Conservation (phyloP, 2,797 vertebrate species). For the Protonibea diacanthus region DNA sequence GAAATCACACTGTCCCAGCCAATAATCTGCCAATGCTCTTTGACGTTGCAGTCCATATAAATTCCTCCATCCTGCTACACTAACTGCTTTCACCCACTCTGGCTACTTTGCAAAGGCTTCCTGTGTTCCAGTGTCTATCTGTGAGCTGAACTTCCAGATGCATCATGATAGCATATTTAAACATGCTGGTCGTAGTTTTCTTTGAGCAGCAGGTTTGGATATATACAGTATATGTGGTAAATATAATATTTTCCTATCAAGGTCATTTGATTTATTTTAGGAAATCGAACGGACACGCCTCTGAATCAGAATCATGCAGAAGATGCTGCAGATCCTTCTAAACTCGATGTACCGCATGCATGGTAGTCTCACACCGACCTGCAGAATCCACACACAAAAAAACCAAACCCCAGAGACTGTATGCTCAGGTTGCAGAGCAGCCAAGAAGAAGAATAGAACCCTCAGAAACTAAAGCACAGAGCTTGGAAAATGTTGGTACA, state of each 20-base stretch:
- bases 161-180: not conserved
- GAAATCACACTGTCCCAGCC: not conserved
- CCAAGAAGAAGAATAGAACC: accelerated
- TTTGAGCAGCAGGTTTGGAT: not conserved
- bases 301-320: not conserved
- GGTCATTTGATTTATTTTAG: not conserved
- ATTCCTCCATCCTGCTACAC: not conserved
- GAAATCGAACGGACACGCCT: accelerated
- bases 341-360: slow-evolving; percentile 12
- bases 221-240: not conserved
- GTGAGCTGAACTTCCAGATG: not conserved
- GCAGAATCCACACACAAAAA: not conserved
- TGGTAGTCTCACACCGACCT: not conserved
- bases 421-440: not conserved
- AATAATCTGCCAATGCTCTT: too few species aligned
- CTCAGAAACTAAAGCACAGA: not conserved
- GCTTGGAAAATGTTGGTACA: not conserved
- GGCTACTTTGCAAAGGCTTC: too few species aligned
- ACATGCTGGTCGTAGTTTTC: not conserved
- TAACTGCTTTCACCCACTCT: not conserved
- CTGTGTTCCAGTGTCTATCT: too few species aligned
- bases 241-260: not conserved
- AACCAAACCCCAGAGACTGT: not conserved
- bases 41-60: not conserved
- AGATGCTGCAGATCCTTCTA: not conserved